Evolutionary conservation across 2,113 vertebrate species (phyloP).

Genomic region (Ptilonorhynchus violaceus): DNA sequence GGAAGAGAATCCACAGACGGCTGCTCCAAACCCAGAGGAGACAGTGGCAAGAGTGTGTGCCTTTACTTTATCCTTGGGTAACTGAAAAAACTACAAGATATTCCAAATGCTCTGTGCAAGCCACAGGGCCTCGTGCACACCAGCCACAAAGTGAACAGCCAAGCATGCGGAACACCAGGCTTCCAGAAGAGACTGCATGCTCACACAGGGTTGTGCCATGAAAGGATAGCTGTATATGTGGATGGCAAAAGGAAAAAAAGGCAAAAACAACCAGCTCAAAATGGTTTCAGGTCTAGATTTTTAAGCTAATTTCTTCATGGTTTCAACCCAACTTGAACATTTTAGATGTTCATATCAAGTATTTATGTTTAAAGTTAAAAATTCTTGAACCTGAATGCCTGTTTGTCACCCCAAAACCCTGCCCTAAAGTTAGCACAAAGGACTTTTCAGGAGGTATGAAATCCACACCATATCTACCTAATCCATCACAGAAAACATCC

Average conservation of each 20-base stretch:
- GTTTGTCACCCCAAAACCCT: not conserved
- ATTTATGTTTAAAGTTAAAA: not conserved
- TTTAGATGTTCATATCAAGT: not conserved
- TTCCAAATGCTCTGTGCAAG: not conserved
- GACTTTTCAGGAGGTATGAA: not conserved
- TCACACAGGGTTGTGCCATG: not conserved
- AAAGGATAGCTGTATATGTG: not conserved
- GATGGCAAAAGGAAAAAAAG: not conserved
- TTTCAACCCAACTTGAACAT: not conserved
- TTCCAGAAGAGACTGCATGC: not conserved
- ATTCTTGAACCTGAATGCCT: not conserved
- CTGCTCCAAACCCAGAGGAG: not conserved
- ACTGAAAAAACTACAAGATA: not conserved
- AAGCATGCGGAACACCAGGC: not conserved
- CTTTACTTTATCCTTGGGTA: not conserved
- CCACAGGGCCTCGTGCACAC: not conserved
- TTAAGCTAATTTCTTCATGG: not conserved
- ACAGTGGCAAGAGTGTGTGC: not conserved
- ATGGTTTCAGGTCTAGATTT: not conserved
- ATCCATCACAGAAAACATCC: not conserved
- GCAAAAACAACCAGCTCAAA: not conserved
- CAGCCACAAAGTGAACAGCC: not conserved
- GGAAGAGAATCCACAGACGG: not conserved
- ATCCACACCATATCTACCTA: not conserved
- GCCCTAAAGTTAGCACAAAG: not conserved